phyloP scores from a whole-genome alignment of 2,113 vertebrate species.

The Eurypyga helias region DNA sequence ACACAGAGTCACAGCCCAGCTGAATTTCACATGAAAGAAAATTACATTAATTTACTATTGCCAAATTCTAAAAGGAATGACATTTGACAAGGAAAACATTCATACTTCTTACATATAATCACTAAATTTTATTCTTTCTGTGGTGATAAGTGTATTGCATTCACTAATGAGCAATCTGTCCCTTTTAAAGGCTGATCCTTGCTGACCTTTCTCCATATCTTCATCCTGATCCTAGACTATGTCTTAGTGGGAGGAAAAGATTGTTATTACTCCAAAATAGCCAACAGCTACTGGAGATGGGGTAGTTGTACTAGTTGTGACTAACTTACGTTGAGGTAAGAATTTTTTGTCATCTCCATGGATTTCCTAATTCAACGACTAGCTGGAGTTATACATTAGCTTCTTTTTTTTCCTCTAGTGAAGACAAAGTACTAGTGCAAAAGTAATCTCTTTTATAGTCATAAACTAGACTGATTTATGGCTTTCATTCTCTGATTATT shows the following conservation, averaged over 20 bases:
- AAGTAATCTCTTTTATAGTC: not conserved
- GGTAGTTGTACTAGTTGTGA: not conserved
- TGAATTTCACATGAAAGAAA: slow-evolving; percentile 58
- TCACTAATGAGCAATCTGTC: not conserved
- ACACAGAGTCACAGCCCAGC: slow-evolving; percentile 23
- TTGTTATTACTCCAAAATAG: not conserved
- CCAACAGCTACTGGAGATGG: not conserved
- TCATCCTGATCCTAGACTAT: not conserved
- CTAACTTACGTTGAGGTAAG: not conserved
- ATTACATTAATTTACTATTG: not conserved
- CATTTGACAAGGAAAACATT: slow-evolving; percentile 49
- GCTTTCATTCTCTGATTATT: not conserved
- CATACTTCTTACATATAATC: slow-evolving; percentile 20
- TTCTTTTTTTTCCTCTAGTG: not conserved
- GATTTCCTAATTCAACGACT: not conserved
- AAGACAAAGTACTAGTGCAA: not conserved
- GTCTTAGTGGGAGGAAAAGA: not conserved
- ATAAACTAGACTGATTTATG: not conserved
- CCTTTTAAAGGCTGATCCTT: not conserved
- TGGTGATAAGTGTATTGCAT: not conserved
- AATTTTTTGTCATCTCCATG: not conserved
- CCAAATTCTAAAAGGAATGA: slow-evolving; percentile 38
- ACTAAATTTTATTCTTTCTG: not conserved
- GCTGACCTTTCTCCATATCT: not conserved
- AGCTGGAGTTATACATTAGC: not conserved